Conservation (phyloP, 2,888 invertebrate species). For the Hyalella azteca region DNA sequence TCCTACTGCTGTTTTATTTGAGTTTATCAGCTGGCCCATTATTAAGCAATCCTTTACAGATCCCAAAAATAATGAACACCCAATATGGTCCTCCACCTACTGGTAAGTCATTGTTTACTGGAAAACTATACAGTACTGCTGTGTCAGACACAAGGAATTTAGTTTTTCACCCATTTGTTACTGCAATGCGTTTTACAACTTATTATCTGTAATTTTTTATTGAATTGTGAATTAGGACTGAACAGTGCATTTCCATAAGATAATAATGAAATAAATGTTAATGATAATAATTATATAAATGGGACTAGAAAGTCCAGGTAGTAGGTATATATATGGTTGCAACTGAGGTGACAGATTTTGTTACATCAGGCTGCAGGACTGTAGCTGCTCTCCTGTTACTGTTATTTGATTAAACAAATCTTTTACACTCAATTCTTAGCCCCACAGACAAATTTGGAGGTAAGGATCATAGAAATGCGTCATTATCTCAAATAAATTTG, state of each 20-base stretch:
- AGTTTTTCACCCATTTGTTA: not conserved
- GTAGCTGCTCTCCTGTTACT: too few relatives aligned
- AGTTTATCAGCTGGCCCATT: not conserved
- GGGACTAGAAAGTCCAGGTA: too few relatives aligned
- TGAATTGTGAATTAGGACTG: not conserved
- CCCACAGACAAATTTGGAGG: too few relatives aligned
- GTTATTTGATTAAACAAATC: too few relatives aligned
- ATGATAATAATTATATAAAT: not conserved
- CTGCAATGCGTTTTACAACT: not conserved
- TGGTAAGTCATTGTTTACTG: not conserved
- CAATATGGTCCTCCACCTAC: not conserved
- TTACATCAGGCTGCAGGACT: too few relatives aligned
- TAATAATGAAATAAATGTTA: not conserved
- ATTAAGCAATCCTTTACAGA: not conserved
- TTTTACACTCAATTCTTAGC: too few relatives aligned
- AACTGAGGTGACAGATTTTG: too few relatives aligned
- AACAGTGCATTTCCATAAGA: not conserved
- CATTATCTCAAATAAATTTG: too few relatives aligned
- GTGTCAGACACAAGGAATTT: not conserved
- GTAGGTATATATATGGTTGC: too few relatives aligned
- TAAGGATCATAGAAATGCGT: too few relatives aligned
- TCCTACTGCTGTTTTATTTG: slow-evolving; percentile 3
- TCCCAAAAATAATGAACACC: not conserved
- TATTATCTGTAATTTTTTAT: not conserved
- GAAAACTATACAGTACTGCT: not conserved